phyloP scores from a whole-genome alignment of 1,140 invertebrate genomes.

The Temnothorax curvispinosus region DNA sequence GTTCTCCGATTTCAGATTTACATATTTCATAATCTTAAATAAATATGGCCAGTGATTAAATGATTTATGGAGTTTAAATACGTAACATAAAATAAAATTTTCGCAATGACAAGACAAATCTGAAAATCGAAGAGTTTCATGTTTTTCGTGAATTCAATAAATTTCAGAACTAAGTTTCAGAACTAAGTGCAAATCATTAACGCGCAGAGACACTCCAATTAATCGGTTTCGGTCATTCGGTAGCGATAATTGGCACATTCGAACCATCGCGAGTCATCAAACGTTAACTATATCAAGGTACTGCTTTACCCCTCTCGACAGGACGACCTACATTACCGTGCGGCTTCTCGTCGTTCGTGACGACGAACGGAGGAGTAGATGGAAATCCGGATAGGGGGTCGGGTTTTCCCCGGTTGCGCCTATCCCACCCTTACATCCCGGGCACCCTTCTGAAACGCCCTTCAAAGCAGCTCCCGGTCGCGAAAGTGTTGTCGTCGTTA shows the following conservation, averaged over 20 bases:
- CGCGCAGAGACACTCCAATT: slow-evolving; percentile 1
- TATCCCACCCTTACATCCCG: slow-evolving; percentile 46
- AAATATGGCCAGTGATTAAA: neutral
- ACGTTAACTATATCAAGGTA: slow-evolving; percentile 69
- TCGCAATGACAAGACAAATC: neutral
- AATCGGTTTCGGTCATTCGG: slow-evolving; percentile 27
- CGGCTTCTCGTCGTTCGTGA: slow-evolving; percentile 40
- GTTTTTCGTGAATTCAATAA: neutral
- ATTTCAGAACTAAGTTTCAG: neutral
- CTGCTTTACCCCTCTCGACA: slow-evolving; percentile 54
- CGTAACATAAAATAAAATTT: neutral
- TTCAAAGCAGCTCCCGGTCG: slow-evolving; percentile 49
- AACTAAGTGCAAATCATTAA: neutral
- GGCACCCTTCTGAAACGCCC: slow-evolving; percentile 48
- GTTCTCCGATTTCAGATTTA: neutral
- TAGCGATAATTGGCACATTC: slow-evolving; percentile 71
- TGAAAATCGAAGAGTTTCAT: neutral
- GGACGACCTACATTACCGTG: slow-evolving; percentile 76
- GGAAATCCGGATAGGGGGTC: slow-evolving; percentile 48
- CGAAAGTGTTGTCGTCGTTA: slow-evolving; percentile 64
- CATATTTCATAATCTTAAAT: slow-evolving; percentile 13
- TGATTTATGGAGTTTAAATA: neutral
- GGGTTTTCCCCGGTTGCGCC: slow-evolving; percentile 53
- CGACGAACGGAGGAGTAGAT: slow-evolving; percentile 43
- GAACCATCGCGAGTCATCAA: slow-evolving; percentile 76